Percentiles rank a stretch among this genome's conserved stretches.
These are phyloP conservation scores for Ginglymostoma cirratum DNA, from an alignment of 2,113 vertebrate genomes.

Conservation along the genomic window DNA sequence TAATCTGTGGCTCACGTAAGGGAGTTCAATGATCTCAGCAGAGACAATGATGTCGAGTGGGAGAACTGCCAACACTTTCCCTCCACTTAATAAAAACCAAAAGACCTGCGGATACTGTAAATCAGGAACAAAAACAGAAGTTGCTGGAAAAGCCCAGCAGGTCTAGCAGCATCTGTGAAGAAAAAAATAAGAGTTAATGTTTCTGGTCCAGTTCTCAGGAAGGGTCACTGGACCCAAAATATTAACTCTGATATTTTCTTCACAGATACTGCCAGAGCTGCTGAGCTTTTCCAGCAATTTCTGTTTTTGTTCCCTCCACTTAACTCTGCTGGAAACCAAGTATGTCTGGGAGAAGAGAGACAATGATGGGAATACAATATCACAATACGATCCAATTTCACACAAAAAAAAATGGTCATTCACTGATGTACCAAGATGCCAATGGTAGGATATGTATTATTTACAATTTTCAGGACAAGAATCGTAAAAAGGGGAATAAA, in stretches of 20 bases:
- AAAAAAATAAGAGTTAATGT: too few relatives aligned
- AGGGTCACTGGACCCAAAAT: too few relatives aligned
- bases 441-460: neutral
- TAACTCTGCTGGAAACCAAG: neutral
- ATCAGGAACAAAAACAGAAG: too few relatives aligned
- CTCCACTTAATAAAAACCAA: neutral
- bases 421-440: neutral
- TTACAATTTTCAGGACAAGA: neutral
- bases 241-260: too few relatives aligned
- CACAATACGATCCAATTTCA: neutral
- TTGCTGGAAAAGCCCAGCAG: too few relatives aligned
- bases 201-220: too few relatives aligned
- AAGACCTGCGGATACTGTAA: too few relatives aligned
- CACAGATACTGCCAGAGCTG: too few relatives aligned
- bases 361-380: neutral
- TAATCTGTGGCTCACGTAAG: neutral
- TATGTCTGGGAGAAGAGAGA: neutral
- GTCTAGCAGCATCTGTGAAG: too few relatives aligned
- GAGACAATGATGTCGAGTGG: neutral
- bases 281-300: too few relatives aligned
- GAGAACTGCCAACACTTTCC: neutral
- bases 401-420: neutral
- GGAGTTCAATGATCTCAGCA: neutral
- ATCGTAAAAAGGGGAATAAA: neutral
- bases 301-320: neutral